These are phyloP conservation scores for Mobula hypostoma DNA, from an alignment of 2,113 vertebrate species.

Conservation along the genomic window DNA sequence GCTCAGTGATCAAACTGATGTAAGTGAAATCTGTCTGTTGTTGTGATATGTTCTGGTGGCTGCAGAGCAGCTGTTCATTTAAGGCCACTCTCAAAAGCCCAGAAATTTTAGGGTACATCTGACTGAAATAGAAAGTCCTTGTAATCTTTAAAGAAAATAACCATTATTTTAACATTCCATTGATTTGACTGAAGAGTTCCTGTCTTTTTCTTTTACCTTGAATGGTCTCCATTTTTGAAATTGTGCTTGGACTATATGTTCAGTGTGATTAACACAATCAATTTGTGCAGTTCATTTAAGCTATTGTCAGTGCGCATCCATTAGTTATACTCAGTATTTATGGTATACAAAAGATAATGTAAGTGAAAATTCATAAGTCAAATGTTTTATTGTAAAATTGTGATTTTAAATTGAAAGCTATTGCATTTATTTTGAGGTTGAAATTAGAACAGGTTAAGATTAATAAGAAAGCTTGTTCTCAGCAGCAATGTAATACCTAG, in stretches of 20 bases:
- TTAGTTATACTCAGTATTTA: neutral
- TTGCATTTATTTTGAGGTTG: neutral
- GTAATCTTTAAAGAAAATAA: neutral
- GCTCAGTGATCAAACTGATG: conserved; percentile 25
- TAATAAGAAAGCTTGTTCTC: neutral
- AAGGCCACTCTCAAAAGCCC: neutral
- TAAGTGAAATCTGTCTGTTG: neutral
- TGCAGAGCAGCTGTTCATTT: neutral
- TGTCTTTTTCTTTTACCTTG: neutral
- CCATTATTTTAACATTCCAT: neutral
- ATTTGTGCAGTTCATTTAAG: neutral
- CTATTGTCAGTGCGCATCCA: no score
- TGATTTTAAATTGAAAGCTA: neutral
- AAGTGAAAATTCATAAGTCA: neutral
- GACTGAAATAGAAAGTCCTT: neutral
- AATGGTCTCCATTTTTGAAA: neutral
- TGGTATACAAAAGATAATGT: neutral
- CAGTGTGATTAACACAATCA: neutral
- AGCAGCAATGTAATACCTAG: neutral
- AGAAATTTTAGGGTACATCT: neutral
- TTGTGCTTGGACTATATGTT: neutral
- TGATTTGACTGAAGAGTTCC: neutral
- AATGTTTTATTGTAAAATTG: neutral
- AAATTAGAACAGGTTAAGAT: neutral
- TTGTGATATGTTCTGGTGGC: neutral